Conservation (phyloP, 2,113 vertebrate genomes). For the Siniperca knerii region DNA sequence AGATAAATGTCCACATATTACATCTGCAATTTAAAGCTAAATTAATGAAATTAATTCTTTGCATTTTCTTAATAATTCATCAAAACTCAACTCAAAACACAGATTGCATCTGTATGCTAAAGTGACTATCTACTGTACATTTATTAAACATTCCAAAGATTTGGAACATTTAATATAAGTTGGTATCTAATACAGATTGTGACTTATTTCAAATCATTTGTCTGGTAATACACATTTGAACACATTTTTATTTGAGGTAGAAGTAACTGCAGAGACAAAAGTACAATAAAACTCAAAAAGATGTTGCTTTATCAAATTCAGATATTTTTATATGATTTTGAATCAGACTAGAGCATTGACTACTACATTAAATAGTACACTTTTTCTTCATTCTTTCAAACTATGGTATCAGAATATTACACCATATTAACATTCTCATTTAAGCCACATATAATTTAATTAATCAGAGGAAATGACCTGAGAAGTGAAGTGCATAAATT, state of each 20-base stretch:
- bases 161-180: background rate
- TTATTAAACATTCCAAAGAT: background rate
- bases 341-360: background rate
- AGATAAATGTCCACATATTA: background rate
- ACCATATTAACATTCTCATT: slow-evolving; percentile 35
- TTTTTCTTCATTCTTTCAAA: slow-evolving; percentile 6
- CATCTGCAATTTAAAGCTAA: background rate
- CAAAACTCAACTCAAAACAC: background rate
- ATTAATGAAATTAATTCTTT: background rate
- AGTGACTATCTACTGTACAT: background rate
- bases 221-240: background rate
- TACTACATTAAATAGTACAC: background rate
- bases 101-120: background rate
- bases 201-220: background rate
- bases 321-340: background rate
- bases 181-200: background rate
- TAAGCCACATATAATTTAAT: slow-evolving; percentile 45
- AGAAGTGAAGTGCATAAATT: slow-evolving; percentile 50
- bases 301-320: background rate
- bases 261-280: background rate
- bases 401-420: slow-evolving; percentile 12
- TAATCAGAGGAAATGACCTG: slow-evolving; percentile 40
- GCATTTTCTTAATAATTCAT: background rate
- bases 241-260: no score
- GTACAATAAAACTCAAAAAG: background rate